Base-by-base conservation (phyloP, 2,888 invertebrate genomes). In the Ceramica pisi region DNA sequence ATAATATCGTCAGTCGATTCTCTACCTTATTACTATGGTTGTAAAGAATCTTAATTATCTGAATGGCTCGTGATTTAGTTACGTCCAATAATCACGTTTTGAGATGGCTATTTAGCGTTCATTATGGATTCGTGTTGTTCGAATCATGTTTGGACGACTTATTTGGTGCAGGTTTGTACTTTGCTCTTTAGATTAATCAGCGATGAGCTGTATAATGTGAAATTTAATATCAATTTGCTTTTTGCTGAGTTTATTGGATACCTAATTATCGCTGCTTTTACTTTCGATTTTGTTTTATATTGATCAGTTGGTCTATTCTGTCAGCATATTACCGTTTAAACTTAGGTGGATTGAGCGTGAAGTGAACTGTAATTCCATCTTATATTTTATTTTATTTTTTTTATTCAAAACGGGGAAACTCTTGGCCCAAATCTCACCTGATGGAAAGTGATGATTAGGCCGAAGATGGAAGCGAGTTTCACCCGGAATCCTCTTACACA, bases 81-180 rank as follows among this genome's bases (percentile, higher is more conserved):
- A 66, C 55, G 70, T 69, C 77, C 50, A 81, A 66, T 78, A 78
- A 78, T 78, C 77, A 77, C 77, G 75, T 80, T 75, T 61, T 70
- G 60, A 81, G 68, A 65, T 75, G 31, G 65, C 63, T 64, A 67
- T 81, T 78, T 76, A 78, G 66, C 62, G 71, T 70, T 67, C 66
- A 71, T 78, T 67, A 83, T 70, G 67, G 68, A 71, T 69, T 75
- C 66, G 64, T 81, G 70, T 69, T 80, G 51, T 80, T 71, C 57
- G 64, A 76, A 67, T 71, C 64, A 71, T 68, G 75, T 71, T 70
- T 50, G 53, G 66, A 64, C 67, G 64, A 83, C 71, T 71, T 75
- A 71, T 71, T 80, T 69, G 63, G 60, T 60, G 46, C 67, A 80
- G 57, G 67, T 74, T 75, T 46, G 75, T 66, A 50, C 48, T 67